phyloP scores from a whole-genome alignment of 2,113 vertebrate genomes.

The Phaethon lepturus region DNA sequence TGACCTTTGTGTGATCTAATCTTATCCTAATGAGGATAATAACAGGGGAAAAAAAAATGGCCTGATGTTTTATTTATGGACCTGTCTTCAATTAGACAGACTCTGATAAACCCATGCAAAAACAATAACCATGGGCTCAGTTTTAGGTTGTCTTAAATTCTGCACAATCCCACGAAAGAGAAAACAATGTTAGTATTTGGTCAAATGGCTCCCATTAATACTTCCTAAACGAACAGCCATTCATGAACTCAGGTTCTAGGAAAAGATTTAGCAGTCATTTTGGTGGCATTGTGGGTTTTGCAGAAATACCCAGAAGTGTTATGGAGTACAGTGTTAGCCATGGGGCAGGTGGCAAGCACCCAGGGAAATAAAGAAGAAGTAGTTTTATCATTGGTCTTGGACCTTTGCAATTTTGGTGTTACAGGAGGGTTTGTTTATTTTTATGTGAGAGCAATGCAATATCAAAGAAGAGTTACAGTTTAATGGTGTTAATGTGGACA shows the following conservation, averaged over 20 bases:
- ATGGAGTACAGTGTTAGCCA: neutral
- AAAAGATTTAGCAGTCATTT: neutral
- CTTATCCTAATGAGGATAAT: neutral
- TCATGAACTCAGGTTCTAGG: neutral
- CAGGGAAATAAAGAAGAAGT: neutral
- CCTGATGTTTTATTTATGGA: conserved; percentile 10
- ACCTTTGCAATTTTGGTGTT: neutral
- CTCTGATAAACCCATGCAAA: neutral
- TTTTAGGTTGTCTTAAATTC: neutral
- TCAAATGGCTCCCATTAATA: neutral
- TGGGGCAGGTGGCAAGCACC: neutral
- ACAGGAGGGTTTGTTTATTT: neutral
- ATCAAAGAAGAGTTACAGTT: neutral
- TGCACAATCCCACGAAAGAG: neutral
- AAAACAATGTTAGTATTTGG: neutral
- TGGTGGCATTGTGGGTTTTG: neutral
- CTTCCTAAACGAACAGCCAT: neutral
- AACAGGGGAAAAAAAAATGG: neutral
- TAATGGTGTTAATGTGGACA: neutral
- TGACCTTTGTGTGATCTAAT: neutral
- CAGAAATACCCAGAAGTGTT: neutral
- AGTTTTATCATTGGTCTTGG: neutral
- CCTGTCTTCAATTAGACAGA: neutral
- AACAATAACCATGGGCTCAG: neutral
- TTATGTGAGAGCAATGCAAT: neutral